These are phyloP conservation scores for Orthosia gothica DNA, from an alignment of 2,888 invertebrate species.

Conservation along the genomic window DNA sequence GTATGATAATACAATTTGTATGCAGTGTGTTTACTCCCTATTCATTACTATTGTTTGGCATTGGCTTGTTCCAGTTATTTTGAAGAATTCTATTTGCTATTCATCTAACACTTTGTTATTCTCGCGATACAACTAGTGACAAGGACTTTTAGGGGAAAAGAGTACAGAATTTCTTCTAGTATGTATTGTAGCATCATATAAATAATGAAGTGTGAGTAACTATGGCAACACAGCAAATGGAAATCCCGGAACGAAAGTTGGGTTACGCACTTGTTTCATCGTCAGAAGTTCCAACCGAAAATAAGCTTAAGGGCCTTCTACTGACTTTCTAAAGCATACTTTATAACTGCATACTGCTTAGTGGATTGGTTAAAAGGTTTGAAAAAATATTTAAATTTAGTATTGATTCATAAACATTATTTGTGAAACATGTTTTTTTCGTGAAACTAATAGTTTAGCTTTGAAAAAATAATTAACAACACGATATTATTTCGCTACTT, in stretches of 20 bases:
- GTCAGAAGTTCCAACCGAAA: not conserved
- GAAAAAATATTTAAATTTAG: no score
- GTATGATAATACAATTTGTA: conserved; percentile 51
- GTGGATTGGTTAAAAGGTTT: no score
- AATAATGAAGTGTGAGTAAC: conserved; percentile 3
- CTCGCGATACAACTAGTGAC: not conserved
- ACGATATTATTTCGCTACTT: no score
- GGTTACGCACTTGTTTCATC: not conserved
- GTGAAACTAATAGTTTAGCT: no score
- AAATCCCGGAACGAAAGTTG: not conserved
- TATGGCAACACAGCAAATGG: not conserved
- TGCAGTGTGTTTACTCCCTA: conserved; percentile 17
- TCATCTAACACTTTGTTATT: conserved; percentile 22
- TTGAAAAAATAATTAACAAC: no score
- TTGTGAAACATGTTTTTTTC: no score
- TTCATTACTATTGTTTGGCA: conserved; percentile 42
- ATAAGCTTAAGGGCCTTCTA: no score
- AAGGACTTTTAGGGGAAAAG: conserved; percentile 30
- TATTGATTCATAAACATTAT: no score
- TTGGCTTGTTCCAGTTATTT: conserved; percentile 40
- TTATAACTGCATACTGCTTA: no score
- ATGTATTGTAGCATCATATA: not conserved
- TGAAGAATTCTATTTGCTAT: conserved; percentile 32
- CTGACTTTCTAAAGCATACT: no score
- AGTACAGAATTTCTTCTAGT: not conserved